Percentiles rank a stretch among this genome's conserved stretches.
Conservation (phyloP, 2,113 vertebrate genomes). For the Aptenodytes patagonicus region DNA sequence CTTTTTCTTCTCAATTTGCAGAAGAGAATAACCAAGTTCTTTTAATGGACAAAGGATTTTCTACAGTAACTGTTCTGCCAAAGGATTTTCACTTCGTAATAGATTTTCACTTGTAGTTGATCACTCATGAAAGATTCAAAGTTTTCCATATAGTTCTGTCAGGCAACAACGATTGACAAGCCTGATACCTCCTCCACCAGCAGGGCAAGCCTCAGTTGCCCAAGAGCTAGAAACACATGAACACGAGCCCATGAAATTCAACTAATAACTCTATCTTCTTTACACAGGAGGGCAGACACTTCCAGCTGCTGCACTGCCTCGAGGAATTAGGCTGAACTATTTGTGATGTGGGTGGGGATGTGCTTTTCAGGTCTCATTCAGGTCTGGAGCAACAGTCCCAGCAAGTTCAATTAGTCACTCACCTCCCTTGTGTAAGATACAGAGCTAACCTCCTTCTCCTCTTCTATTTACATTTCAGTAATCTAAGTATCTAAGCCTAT, state of each 20-base stretch:
- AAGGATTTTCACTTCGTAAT: neutral
- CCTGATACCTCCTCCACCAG: neutral
- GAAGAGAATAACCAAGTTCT: neutral
- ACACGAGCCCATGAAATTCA: neutral
- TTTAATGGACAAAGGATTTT: neutral
- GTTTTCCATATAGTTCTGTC: neutral
- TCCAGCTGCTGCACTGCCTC: neutral
- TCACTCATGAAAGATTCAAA: neutral
- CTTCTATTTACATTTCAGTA: neutral
- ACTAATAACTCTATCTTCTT: neutral
- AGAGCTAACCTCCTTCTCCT: neutral
- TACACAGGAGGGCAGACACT: neutral
- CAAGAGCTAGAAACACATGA: neutral
- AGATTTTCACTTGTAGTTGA: neutral
- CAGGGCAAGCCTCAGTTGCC: neutral
- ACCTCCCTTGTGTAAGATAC: neutral
- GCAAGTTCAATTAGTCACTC: conserved; percentile 20
- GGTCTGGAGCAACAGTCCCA: conserved; percentile 28
- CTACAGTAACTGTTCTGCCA: neutral
- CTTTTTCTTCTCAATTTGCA: neutral
- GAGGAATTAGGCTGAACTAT: neutral
- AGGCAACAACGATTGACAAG: neutral
- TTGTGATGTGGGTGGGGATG: neutral
- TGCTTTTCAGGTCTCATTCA: neutral
- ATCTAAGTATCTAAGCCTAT: neutral